Evolutionary conservation across 2,888 invertebrate species (phyloP).

Genomic region (Pterostichus niger): DNA sequence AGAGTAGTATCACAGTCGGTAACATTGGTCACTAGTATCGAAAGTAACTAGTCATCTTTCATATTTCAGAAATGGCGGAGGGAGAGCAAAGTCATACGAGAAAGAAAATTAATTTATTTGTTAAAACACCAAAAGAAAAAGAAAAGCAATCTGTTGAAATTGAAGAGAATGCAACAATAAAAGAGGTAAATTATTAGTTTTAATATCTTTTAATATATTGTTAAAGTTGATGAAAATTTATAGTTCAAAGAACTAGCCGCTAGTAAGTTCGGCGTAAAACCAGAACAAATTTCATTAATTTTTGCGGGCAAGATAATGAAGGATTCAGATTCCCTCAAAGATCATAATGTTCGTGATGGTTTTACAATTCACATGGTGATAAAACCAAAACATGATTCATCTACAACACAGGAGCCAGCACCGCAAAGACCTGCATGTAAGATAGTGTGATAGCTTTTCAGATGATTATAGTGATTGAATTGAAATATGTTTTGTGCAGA

Average conservation of each 20-base stretch:
- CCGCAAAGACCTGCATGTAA: slow-evolving; percentile 82
- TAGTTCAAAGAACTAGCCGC: slow-evolving; percentile 93
- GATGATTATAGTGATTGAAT: not conserved
- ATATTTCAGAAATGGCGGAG: slow-evolving; percentile 57
- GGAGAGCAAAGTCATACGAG: slow-evolving; percentile 66
- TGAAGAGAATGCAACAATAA: slow-evolving; percentile 90
- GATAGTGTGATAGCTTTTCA: not conserved
- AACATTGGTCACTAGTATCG: slow-evolving; percentile 48
- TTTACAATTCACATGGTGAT: slow-evolving; percentile 97
- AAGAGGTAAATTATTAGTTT: slow-evolving; percentile 85
- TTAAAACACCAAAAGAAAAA: slow-evolving; percentile 98
- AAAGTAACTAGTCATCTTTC: slow-evolving; percentile 65
- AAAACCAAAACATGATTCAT: slow-evolving; percentile 83
- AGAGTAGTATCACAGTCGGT: slow-evolving; percentile 38
- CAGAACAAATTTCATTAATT: slow-evolving; percentile 95
- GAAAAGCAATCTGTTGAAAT: slow-evolving; percentile 91
- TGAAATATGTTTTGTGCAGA: not conserved
- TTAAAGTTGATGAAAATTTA: slow-evolving; percentile 73
- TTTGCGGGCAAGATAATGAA: slow-evolving; percentile 99
- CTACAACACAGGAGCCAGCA: slow-evolving; percentile 78
- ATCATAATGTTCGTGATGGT: slow-evolving; percentile 96
- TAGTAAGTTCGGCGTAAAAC: slow-evolving; percentile 90
- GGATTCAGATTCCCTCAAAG: slow-evolving; percentile 91
- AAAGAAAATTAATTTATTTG: slow-evolving; percentile 88
- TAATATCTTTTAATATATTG: slow-evolving; percentile 18